These are phyloP conservation scores for Sipunculus nudus DNA, from an alignment of 2,888 invertebrate genomes.

Conservation along the genomic window DNA sequence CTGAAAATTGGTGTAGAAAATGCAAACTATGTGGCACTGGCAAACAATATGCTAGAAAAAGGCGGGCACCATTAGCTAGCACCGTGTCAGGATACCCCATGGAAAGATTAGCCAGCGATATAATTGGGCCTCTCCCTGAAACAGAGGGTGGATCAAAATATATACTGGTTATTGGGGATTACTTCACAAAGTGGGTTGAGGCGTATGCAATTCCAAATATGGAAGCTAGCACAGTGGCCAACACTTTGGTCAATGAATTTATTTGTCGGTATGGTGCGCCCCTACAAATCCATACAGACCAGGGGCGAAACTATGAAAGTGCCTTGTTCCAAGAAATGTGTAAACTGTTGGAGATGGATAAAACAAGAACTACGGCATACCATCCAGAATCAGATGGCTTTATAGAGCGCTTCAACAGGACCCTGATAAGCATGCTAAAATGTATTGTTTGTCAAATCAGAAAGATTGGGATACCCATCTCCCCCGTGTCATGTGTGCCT, in stretches of 20 bases:
- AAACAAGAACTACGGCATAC: not conserved
- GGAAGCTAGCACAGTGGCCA: not conserved
- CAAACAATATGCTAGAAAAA: too few relatives aligned
- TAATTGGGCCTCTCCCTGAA: not conserved
- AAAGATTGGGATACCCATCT: too few relatives aligned
- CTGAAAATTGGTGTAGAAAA: too few relatives aligned
- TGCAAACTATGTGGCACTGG: too few relatives aligned
- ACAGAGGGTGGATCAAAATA: not conserved
- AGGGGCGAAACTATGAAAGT: not conserved
- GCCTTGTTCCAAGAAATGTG: not conserved
- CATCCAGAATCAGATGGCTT: not conserved
- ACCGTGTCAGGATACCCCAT: not conserved
- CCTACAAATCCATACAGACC: not conserved
- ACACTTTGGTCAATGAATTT: not conserved
- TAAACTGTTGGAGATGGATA: not conserved
- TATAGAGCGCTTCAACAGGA: too few relatives aligned
- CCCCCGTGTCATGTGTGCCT: too few relatives aligned
- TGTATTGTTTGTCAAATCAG: too few relatives aligned
- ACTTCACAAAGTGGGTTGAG: slow-evolving; percentile 3
- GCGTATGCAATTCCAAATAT: not conserved
- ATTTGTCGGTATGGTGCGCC: not conserved
- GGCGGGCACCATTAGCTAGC: not conserved
- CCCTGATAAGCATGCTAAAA: too few relatives aligned
- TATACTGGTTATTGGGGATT: not conserved
- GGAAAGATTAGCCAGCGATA: not conserved